Percentiles rank a stretch among this genome's conserved stretches.
These are phyloP conservation scores for Cyclophora punctaria DNA, from an alignment of 2,888 invertebrate species.

Conservation along the genomic window DNA sequence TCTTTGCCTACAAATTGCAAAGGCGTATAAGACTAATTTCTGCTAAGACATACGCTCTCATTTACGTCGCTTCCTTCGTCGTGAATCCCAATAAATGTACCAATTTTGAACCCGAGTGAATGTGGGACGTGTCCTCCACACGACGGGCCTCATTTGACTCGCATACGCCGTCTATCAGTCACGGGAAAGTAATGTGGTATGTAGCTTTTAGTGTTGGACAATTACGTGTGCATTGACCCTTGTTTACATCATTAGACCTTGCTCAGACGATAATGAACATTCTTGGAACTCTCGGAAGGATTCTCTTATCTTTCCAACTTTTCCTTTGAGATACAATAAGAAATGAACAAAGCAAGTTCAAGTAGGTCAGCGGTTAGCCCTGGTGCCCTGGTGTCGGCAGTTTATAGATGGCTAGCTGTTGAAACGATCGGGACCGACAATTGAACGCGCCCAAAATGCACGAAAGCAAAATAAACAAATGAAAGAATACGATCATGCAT, in stretches of 20 bases:
- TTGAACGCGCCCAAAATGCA: background rate
- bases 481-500: too few species aligned
- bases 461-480: too few species aligned
- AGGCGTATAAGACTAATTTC: too few species aligned
- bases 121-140: conserved; percentile 13
- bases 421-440: background rate
- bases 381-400: background rate
- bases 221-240: conserved; percentile 51
- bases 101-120: conserved; percentile 8
- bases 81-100: conserved; percentile 13
- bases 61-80: conserved; percentile 1
- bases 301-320: conserved; percentile 12
- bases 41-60: conserved; percentile 1
- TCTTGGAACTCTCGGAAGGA: conserved; percentile 4
- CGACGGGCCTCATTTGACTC: conserved; percentile 20
- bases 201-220: conserved; percentile 40
- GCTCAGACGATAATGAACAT: conserved; percentile 4
- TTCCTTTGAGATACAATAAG: conserved; percentile 9
- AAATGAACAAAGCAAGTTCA: too few species aligned
- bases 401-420: too few species aligned
- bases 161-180: conserved; percentile 24
- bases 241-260: conserved; percentile 23
- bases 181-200: conserved; percentile 45
- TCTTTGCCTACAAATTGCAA: too few species aligned
- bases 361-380: background rate